Evolutionary conservation across 2,113 vertebrate genomes (phyloP), one percentile per base, ranked within the genome.

Genomic region (Chelonoidis abingdonii): DNA sequence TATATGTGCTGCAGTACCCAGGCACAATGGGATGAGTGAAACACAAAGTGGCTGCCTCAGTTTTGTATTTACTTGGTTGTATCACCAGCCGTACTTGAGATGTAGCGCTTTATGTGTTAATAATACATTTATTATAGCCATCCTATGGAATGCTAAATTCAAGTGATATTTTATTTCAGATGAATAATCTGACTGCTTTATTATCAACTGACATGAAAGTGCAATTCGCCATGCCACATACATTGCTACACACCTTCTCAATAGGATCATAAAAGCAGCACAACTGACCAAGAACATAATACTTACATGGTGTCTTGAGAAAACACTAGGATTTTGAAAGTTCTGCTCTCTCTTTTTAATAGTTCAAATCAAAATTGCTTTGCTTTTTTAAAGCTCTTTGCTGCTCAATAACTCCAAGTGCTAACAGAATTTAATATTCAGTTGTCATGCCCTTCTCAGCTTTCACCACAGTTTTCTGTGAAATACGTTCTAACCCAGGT

Each of bases 131-230:
- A 83, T 89, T 90, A 91, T 57, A 89, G 86, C 82, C 93, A 65
- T 84, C 89, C 86, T 25, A 41, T 35, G 91, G 80, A 95, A 94
- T 50, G 81, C 87, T 93, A 94, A 97, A 97, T 97, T 95, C 96
- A 96, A 95, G 89, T 80, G 91, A 83, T 94, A 95, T 96, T 97
- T 97, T 93, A 57, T 94, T 97, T 93, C 86, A 84, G 89, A 1
- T 96, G 95, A 95, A 97, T 94, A 95, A 94, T 94, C 83, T 31
- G 65, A 81, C 94, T 94, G 91, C 27, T 97, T 97, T 96, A 97
- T 83, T 95, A 89, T 95, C 89, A 88, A 94, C 93, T 94, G 97
- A 97, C 92, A 95, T 93, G 93, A 97, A 95, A 96, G 38, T 88
- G 89, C 85, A 89, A 94, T 97, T 96, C 91, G 85, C 93, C 80